A percentile compares a stretch with the other conserved stretches of the same genome.
Evolutionary conservation across 1,140 invertebrate genomes (phyloP).

Genomic region (Alviniconcha marisindica): DNA sequence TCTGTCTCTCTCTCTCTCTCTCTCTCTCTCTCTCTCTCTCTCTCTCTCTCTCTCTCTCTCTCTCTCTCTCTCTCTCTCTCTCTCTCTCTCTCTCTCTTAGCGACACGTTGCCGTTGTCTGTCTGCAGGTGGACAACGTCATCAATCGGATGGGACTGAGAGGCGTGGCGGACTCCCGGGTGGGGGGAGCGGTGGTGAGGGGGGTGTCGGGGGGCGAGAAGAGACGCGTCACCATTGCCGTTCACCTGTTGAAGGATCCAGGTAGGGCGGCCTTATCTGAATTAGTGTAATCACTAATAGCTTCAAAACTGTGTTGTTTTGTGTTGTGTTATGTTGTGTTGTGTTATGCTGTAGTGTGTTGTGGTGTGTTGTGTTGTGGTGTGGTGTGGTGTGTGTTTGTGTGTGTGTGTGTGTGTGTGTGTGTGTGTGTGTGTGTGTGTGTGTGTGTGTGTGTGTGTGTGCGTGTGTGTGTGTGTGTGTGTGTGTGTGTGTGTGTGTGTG

Average conservation of each 20-base stretch:
- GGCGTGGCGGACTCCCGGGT: conserved; percentile 59
- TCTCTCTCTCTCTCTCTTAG: not conserved
- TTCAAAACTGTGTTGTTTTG: not conserved
- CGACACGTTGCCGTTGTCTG: not conserved
- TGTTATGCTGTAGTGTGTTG: too few relatives aligned
- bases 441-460: not conserved
- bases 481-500: too few relatives aligned
- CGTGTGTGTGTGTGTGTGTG: too few relatives aligned
- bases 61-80: not conserved
- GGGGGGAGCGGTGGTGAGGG: conserved; percentile 58
- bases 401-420: not conserved
- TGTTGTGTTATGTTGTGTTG: not conserved
- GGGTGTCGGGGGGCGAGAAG: conserved; percentile 67
- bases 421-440: not conserved
- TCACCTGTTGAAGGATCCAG: conserved; percentile 66
- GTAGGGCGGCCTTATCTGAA: conserved; percentile 34
- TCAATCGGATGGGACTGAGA: conserved; percentile 63
- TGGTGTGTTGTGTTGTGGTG: too few relatives aligned
- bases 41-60: not conserved
- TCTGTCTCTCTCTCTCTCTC: not conserved
- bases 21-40: not conserved
- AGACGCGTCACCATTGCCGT: conserved; percentile 67
- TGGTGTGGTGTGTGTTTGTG: too few relatives aligned
- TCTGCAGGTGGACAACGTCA: conserved; percentile 61
- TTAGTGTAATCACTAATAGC: not conserved